Conservation (phyloP, 2,113 vertebrate species). For the Morone saxatilis region DNA sequence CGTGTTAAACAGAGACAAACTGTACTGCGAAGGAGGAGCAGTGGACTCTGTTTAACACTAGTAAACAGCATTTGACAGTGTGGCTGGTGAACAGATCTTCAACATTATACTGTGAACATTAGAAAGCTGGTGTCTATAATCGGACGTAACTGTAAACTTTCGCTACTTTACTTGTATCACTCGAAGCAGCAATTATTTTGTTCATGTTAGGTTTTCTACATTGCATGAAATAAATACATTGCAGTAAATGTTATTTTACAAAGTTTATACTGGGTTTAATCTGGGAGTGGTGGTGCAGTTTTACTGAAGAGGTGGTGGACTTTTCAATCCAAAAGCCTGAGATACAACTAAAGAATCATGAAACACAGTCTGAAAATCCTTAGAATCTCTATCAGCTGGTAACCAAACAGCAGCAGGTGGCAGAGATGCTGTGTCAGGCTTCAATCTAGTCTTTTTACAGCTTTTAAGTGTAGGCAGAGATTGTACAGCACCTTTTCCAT, state of each 20-base stretch:
- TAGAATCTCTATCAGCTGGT: constrained; percentile 2
- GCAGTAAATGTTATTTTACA: not conserved
- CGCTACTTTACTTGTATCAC: not conserved
- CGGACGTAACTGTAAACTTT: not conserved
- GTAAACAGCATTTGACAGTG: not conserved
- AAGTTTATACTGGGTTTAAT: not conserved
- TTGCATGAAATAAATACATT: not conserved
- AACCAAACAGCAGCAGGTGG: not conserved
- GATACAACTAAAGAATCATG: not conserved
- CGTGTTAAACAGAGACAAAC: not conserved
- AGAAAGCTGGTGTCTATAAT: not conserved
- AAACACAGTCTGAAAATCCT: not conserved
- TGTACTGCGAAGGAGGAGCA: not conserved
- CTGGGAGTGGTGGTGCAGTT: not conserved
- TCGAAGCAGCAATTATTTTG: not conserved
- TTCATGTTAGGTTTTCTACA: not conserved
- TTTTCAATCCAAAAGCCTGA: not conserved
- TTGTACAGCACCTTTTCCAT: not conserved
- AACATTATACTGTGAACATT: not conserved
- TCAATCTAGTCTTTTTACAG: not conserved
- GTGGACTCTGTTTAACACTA: not conserved
- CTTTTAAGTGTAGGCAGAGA: not conserved
- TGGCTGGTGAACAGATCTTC: not conserved
- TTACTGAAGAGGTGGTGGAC: not conserved
- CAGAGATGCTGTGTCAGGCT: not conserved